A percentile compares a stretch with the other conserved stretches of the same genome.
These are phyloP conservation scores for Rhabdornis inornatus DNA, from an alignment of 2,113 vertebrate species.

Conservation along the genomic window DNA sequence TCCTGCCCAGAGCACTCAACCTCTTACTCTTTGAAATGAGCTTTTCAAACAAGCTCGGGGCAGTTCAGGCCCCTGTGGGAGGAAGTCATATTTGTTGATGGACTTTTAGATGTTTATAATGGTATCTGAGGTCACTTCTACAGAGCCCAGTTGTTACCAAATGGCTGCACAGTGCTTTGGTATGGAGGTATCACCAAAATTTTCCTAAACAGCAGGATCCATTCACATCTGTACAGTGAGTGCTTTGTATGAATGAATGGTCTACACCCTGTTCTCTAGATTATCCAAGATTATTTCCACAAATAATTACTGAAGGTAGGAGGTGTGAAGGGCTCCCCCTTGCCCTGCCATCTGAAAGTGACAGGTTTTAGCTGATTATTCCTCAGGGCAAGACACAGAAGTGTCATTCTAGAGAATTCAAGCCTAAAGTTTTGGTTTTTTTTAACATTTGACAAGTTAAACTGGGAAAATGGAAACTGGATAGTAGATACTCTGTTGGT, in stretches of 20 bases:
- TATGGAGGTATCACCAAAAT: no score
- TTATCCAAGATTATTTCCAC: not conserved
- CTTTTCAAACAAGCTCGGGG: not conserved
- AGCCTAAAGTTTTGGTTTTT: not conserved
- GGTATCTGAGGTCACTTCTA: not conserved
- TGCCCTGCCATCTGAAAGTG: not conserved
- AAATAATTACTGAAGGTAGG: not conserved
- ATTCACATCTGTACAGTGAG: not conserved
- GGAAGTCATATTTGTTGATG: not conserved
- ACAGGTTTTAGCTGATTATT: not conserved
- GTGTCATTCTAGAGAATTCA: not conserved
- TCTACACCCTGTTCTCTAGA: not conserved
- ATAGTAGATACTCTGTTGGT: not conserved
- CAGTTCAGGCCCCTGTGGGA: not conserved
- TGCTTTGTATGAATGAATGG: not conserved
- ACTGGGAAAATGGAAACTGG: not conserved
- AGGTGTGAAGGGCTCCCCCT: not conserved
- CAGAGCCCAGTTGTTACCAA: not conserved
- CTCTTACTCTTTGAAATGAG: not conserved
- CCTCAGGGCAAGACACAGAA: not conserved
- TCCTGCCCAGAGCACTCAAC: not conserved
- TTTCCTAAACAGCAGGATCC: not conserved
- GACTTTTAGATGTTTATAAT: not conserved
- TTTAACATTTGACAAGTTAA: not conserved
- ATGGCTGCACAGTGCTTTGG: not conserved